These are phyloP conservation scores for Delia radicum DNA, from an alignment of 1,140 invertebrate genomes.

Conservation along the genomic window DNA sequence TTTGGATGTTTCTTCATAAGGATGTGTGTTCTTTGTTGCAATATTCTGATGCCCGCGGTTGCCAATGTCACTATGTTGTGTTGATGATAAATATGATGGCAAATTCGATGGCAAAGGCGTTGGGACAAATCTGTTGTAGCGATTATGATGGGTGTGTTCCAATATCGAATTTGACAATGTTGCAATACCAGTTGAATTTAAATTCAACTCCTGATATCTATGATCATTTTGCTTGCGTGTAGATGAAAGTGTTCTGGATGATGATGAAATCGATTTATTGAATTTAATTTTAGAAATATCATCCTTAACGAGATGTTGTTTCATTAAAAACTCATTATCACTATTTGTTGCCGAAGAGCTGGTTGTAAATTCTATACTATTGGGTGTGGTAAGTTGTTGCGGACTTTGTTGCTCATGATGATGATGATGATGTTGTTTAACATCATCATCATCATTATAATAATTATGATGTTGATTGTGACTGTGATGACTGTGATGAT, in stretches of 20 bases:
- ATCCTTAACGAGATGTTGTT: not conserved
- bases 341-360: not conserved
- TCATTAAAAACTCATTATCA: slow-evolving; percentile 2
- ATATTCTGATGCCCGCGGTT: not conserved
- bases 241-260: not conserved
- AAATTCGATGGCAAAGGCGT: not conserved
- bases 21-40: not conserved
- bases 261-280: not conserved
- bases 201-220: not conserved
- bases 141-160: not conserved
- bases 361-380: not conserved
- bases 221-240: not conserved
- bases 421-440: not conserved
- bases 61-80: not conserved
- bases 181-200: not conserved
- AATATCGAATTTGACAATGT: slow-evolving; percentile 1
- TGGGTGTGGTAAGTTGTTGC: not conserved
- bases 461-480: not conserved
- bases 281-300: not conserved
- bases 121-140: not conserved
- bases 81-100: too few relatives aligned
- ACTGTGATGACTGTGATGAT: not conserved
- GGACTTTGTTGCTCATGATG: not conserved
- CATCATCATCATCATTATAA: too few relatives aligned
- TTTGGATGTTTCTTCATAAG: slow-evolving; percentile 5